Conservation (phyloP, 2,888 invertebrate genomes). For the Pandemis heparana region DNA sequence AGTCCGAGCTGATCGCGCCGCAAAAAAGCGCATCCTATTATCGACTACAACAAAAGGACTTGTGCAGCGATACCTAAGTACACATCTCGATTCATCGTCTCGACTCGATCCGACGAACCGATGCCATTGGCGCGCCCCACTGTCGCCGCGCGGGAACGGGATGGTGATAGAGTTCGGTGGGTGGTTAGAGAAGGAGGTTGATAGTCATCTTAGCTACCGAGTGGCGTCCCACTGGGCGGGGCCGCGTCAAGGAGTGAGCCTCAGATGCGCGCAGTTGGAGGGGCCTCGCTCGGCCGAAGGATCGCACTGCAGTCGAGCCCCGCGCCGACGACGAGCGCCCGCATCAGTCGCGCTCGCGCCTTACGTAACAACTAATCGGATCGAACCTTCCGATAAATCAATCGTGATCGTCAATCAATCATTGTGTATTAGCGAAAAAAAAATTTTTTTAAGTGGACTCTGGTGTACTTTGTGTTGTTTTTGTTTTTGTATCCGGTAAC, state of each 20-base stretch:
- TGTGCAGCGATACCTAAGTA: slow-evolving; percentile 86
- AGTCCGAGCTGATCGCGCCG: slow-evolving; percentile 73
- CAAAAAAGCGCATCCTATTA: slow-evolving; percentile 85
- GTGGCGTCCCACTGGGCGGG: slow-evolving; percentile 87
- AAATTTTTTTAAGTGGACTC: slow-evolving; percentile 63
- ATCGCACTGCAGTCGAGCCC: slow-evolving; percentile 86
- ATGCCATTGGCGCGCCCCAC: slow-evolving; percentile 85
- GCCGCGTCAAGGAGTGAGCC: slow-evolving; percentile 85
- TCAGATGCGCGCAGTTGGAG: slow-evolving; percentile 88
- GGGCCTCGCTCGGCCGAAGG: slow-evolving; percentile 85
- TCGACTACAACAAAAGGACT: slow-evolving; percentile 86
- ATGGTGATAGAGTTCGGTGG: slow-evolving; percentile 57
- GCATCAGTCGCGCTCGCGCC: slow-evolving; percentile 67
- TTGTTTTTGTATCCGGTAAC: slow-evolving; percentile 71
- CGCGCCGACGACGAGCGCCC: slow-evolving; percentile 80
- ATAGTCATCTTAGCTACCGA: slow-evolving; percentile 83
- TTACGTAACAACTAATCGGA: slow-evolving; percentile 82
- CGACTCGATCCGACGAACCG: slow-evolving; percentile 83
- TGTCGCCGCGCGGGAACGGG: slow-evolving; percentile 79
- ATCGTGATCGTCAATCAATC: slow-evolving; percentile 78
- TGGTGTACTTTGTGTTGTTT: slow-evolving; percentile 66
- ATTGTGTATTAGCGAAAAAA: slow-evolving; percentile 51
- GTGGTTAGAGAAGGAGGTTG: slow-evolving; percentile 77
- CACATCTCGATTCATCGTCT: slow-evolving; percentile 86
- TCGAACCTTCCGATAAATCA: slow-evolving; percentile 78